These are phyloP conservation scores for Microchrysa polita DNA, from an alignment of 2,888 invertebrate genomes.

Conservation along the genomic window DNA sequence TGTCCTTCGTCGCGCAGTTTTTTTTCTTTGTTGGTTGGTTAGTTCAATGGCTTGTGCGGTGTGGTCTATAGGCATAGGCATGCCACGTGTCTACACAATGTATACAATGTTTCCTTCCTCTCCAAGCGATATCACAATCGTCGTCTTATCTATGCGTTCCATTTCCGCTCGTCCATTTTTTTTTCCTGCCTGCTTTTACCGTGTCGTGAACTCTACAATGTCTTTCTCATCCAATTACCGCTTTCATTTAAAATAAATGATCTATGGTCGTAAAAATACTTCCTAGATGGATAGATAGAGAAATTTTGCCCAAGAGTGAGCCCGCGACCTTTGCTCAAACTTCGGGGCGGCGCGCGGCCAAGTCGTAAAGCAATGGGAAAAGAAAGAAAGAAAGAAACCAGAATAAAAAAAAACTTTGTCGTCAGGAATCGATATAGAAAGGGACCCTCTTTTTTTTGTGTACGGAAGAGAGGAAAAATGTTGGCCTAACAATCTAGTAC, in stretches of 20 bases:
- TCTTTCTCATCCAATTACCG: conserved; percentile 35
- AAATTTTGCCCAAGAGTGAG: too few species aligned
- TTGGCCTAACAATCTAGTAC: not conserved
- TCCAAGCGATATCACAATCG: too few species aligned
- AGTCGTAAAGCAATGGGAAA: not conserved
- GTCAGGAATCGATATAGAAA: too few species aligned
- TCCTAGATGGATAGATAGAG: too few species aligned
- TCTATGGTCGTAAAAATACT: conserved; percentile 35
- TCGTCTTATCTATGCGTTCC: conserved; percentile 13
- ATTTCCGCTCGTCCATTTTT: not conserved
- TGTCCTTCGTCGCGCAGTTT: too few species aligned
- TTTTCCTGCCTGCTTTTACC: not conserved
- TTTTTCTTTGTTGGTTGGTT: too few species aligned
- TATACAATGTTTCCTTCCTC: not conserved
- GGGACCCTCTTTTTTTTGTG: not conserved
- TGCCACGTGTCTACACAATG: too few species aligned
- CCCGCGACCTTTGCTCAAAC: conserved; percentile 5
- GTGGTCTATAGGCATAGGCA: too few species aligned
- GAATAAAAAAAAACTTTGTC: too few species aligned
- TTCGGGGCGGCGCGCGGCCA: too few species aligned
- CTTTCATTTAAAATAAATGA: conserved; percentile 41
- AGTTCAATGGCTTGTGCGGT: too few species aligned
- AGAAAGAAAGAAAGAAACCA: conserved; percentile 26
- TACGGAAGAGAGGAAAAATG: too few species aligned
- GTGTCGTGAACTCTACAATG: not conserved